Conservation (phyloP, 2,888 invertebrate genomes). For the Temnothorax rugatulus region DNA sequence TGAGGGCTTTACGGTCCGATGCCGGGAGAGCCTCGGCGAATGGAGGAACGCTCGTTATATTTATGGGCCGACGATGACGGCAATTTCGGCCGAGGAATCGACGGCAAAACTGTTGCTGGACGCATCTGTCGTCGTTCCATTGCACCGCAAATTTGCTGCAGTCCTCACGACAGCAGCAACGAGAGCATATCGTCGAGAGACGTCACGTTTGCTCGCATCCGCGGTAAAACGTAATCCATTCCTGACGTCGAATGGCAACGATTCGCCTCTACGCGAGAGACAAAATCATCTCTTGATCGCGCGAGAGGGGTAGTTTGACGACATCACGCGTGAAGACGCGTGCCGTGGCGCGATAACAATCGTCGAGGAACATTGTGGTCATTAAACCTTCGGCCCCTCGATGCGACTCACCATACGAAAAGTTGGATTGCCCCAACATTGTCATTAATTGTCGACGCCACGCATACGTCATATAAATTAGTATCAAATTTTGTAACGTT, state of each 20-base stretch:
- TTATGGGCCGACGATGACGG: conserved; percentile 80
- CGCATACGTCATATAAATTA: background rate
- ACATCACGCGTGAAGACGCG: conserved; percentile 73
- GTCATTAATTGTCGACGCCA: background rate
- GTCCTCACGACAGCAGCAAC: background rate
- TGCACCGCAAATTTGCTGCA: conserved; percentile 9
- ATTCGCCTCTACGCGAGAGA: conserved; percentile 18
- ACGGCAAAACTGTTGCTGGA: conserved; percentile 71
- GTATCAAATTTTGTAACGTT: background rate
- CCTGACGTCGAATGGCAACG: background rate
- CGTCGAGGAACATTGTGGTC: conserved; percentile 74
- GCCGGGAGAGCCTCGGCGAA: conserved; percentile 75
- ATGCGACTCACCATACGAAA: conserved; percentile 15
- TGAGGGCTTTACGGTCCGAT: conserved; percentile 82
- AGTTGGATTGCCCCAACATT: background rate
- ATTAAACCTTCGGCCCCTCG: conserved; percentile 72
- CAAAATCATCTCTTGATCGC: conserved; percentile 68
- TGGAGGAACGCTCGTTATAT: conserved; percentile 77
- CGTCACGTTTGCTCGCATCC: background rate
- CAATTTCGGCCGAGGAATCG: conserved; percentile 72
- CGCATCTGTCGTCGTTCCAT: conserved; percentile 26
- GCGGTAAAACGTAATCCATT: background rate
- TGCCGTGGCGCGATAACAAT: conserved; percentile 77
- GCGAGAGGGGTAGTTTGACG: conserved; percentile 71
- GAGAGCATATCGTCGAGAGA: background rate